Percentiles rank a stretch among this genome's conserved stretches.
Evolutionary conservation across 2,888 invertebrate genomes (phyloP).

Genomic region (Nomada hirtipes): DNA sequence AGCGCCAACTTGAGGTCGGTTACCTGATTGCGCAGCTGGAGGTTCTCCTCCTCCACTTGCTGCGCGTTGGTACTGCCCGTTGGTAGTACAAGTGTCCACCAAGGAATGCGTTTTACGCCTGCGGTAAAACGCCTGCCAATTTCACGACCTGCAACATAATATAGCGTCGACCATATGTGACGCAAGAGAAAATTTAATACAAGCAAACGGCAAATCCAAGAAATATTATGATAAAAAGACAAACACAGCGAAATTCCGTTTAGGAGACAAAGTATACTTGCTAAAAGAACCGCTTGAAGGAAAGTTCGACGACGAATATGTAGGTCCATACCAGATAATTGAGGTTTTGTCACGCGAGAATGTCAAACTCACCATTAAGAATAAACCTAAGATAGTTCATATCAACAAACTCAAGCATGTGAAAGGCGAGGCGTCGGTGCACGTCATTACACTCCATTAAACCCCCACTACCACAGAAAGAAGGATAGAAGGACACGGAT

Average conservation of each 20-base stretch:
- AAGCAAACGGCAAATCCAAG: not conserved
- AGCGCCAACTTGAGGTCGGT: too few species aligned
- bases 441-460: not conserved
- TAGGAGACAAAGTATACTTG: not conserved
- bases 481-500: too few species aligned
- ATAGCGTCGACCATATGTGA: not conserved
- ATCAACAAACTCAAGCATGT: not conserved
- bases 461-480: not conserved
- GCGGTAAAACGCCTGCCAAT: too few species aligned
- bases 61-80: too few species aligned
- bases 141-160: not conserved
- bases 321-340: not conserved
- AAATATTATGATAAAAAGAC: not conserved
- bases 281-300: not conserved
- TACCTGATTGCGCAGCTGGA: too few species aligned
- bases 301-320: constrained; percentile 25
- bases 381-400: not conserved
- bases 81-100: too few species aligned
- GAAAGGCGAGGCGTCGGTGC: too few species aligned
- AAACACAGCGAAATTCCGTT: not conserved
- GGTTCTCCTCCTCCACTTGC: too few species aligned
- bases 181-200: not conserved
- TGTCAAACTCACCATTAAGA: not conserved
- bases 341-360: not conserved
- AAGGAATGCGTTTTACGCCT: too few species aligned